Evolutionary conservation across 2,888 invertebrate species (phyloP).

Genomic region (Brachyopa scutellaris): DNA sequence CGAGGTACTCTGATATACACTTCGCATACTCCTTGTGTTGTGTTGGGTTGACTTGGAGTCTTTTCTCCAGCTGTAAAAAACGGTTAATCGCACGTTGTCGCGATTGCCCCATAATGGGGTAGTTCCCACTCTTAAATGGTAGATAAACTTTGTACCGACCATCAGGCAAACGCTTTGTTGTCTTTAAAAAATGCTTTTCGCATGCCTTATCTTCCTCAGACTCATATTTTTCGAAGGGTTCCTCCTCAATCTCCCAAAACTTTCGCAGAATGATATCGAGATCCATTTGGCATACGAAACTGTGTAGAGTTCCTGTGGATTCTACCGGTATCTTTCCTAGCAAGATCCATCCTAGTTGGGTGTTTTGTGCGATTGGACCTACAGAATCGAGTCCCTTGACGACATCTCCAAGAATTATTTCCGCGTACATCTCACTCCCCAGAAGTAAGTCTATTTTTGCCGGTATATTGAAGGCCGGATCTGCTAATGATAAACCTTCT

Average conservation of each 20-base stretch:
- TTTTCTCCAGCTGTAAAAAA: background rate
- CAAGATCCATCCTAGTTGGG: conserved; percentile 8
- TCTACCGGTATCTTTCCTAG: background rate
- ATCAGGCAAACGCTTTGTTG: background rate
- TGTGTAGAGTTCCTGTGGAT: background rate
- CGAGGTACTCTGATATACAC: background rate
- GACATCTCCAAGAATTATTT: background rate
- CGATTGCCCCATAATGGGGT: background rate
- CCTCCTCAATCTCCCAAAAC: conserved; percentile 14
- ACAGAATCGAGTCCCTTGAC: background rate
- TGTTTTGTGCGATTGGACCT: conserved; percentile 9
- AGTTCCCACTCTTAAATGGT: background rate
- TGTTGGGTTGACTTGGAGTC: background rate
- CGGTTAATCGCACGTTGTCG: background rate
- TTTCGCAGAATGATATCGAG: background rate
- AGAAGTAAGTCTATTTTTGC: background rate
- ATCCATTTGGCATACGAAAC: background rate
- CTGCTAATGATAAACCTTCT: background rate
- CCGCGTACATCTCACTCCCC: background rate
- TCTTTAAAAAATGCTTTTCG: background rate
- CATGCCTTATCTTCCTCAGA: background rate
- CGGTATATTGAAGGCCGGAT: background rate
- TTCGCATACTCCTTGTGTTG: background rate
- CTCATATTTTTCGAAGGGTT: too few relatives aligned
- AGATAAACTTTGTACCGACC: background rate